Percentiles rank a stretch among this genome's conserved stretches.
Evolutionary conservation across 2,113 vertebrate species (phyloP).

Genomic region (Caloenas nicobarica): DNA sequence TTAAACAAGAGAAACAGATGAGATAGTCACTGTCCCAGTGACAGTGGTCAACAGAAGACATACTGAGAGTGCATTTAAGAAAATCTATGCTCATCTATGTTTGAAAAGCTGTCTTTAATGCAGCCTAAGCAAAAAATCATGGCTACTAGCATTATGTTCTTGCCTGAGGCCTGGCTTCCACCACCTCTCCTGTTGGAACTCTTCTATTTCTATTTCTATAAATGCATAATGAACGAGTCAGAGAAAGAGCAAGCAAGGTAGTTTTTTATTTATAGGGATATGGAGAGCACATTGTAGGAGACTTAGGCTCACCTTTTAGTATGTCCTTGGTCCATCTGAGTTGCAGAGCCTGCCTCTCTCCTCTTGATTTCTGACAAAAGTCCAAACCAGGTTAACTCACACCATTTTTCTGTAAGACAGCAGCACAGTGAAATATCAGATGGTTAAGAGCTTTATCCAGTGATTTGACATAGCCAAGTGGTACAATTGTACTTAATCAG

Average conservation of each 20-base stretch:
- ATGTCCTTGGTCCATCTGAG: neutral
- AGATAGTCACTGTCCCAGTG: neutral
- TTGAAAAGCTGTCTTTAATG: neutral
- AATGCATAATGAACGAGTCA: neutral
- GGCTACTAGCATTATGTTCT: neutral
- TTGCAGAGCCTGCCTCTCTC: neutral
- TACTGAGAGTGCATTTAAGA: neutral
- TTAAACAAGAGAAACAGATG: neutral
- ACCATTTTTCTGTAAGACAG: neutral
- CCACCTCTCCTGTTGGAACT: neutral
- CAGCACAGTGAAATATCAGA: neutral
- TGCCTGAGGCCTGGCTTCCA: neutral
- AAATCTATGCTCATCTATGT: neutral
- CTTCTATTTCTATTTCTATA: neutral
- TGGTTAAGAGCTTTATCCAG: neutral
- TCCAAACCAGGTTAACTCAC: neutral
- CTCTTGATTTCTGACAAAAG: neutral
- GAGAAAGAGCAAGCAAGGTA: neutral
- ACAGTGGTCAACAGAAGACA: neutral
- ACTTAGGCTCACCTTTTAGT: neutral
- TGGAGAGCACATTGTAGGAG: neutral
- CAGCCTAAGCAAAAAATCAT: neutral
- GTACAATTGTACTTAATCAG: neutral
- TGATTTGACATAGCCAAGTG: neutral
- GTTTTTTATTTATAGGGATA: neutral